Evolutionary conservation across 2,113 vertebrate species (phyloP).

Genomic region (Myrmophylax atrothorax): DNA sequence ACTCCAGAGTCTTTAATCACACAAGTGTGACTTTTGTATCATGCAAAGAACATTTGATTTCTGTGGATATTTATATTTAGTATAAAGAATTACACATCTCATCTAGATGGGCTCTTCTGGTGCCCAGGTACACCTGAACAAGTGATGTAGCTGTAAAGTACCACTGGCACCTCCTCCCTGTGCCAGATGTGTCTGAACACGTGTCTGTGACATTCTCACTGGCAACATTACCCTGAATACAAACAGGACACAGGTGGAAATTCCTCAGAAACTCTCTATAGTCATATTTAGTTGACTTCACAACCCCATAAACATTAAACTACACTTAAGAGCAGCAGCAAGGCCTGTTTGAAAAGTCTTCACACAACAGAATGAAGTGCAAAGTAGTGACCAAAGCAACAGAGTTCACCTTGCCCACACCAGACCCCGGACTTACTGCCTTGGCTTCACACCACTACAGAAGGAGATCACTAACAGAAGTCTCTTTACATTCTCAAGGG

Average conservation of each 20-base stretch:
- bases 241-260: background rate
- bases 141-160: background rate
- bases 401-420: background rate
- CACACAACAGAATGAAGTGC: background rate
- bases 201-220: background rate
- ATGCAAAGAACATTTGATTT: background rate
- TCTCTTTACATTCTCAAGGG: background rate
- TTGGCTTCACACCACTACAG: background rate
- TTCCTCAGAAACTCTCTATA: background rate
- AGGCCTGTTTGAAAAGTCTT: background rate
- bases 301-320: background rate
- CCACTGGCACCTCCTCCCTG: fast-evolving
- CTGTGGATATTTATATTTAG: background rate
- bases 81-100: background rate
- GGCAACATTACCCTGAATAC: background rate
- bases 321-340: background rate
- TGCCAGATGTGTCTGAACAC: background rate
- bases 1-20: background rate
- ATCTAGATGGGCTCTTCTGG: background rate
- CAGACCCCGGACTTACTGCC: background rate
- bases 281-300: background rate
- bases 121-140: background rate
- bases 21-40: background rate
- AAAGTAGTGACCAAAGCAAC: background rate
- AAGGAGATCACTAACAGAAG: background rate